Evolutionary conservation across 2,113 vertebrate genomes (phyloP).

Genomic region (Ranitomeya imitator): DNA sequence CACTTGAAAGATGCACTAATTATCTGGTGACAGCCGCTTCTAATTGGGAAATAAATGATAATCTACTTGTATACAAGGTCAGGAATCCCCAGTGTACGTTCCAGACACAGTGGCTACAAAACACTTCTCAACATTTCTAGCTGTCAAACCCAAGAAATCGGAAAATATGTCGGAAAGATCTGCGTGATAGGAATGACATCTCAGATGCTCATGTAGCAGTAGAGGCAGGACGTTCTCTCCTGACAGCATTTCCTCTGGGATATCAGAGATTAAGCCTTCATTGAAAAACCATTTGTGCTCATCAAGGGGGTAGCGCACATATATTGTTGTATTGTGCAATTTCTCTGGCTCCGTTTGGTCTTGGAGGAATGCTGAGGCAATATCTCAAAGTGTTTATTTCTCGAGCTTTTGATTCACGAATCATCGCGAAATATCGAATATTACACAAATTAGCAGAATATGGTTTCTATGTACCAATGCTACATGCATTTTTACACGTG

Average conservation of each 20-base stretch:
- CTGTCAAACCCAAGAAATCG: neutral
- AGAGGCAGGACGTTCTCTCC: neutral
- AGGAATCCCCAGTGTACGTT: constrained; percentile 25
- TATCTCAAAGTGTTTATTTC: neutral
- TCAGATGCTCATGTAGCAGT: constrained; percentile 39
- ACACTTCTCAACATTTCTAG: constrained; percentile 23
- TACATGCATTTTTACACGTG: neutral
- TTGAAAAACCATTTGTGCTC: constrained; percentile 21
- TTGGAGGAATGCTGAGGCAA: constrained; percentile 7
- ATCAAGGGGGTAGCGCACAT: neutral
- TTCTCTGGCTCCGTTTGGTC: constrained; percentile 2
- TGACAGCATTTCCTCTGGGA: constrained; percentile 10
- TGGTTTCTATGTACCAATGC: no score
- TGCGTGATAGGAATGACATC: neutral
- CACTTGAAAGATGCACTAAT: constrained; percentile 12
- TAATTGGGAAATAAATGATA: neutral
- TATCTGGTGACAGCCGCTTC: neutral
- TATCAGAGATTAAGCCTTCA: neutral
- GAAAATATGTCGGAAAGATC: constrained; percentile 57
- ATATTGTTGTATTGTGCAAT: constrained; percentile 8
- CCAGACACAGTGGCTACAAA: neutral
- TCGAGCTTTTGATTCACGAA: neutral
- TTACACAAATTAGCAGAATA: neutral
- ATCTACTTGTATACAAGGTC: neutral
- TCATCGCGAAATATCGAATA: neutral